Evolutionary conservation across 2,113 vertebrate genomes (phyloP).

Genomic region (Psittacara wagleri): DNA sequence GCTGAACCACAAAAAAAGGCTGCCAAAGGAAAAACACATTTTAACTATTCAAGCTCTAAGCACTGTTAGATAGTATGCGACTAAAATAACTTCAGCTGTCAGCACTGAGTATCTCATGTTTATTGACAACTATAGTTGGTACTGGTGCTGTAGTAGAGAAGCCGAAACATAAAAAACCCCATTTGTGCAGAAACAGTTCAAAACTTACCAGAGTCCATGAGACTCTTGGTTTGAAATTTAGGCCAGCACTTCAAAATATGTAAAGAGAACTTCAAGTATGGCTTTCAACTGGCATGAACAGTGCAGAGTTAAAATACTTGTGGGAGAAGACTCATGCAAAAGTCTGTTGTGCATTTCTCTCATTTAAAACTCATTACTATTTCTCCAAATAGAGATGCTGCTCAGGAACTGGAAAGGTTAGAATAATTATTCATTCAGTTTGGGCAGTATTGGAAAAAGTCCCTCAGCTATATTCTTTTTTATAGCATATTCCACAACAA

Average conservation of each 20-base stretch:
- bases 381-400: background rate
- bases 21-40: slow-evolving; percentile 12
- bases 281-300: background rate
- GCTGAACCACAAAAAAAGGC: background rate
- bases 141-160: background rate
- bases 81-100: slow-evolving; percentile 19
- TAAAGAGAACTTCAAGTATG: background rate
- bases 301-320: background rate
- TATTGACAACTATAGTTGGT: background rate
- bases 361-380: background rate
- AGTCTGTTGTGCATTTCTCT: background rate
- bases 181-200: background rate
- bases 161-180: background rate
- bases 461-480: background rate
- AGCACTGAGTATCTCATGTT: background rate
- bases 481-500: background rate
- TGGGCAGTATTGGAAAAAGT: background rate
- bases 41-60: background rate
- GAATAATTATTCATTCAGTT: background rate
- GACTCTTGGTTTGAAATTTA: background rate
- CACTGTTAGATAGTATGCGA: background rate
- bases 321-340: background rate
- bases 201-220: background rate
- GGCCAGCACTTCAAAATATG: background rate
- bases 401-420: background rate